Evolutionary conservation across 2,888 invertebrate genomes (phyloP).

Genomic region (Charanyca ferruginea): DNA sequence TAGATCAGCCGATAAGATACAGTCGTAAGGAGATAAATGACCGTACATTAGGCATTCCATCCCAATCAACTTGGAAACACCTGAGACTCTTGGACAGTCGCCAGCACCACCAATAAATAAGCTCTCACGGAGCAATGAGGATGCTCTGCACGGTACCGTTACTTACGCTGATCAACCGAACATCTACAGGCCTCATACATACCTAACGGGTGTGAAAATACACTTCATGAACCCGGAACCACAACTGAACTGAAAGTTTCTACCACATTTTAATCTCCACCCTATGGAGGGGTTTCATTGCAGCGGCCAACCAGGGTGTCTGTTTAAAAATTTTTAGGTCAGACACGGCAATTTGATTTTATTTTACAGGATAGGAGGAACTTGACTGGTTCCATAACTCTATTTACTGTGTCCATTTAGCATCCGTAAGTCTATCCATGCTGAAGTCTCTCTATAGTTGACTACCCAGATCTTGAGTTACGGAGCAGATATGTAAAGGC

Average conservation of each 20-base stretch:
- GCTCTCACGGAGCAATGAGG: constrained; percentile 7
- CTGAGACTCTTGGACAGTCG: constrained; percentile 47
- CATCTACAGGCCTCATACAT: constrained; percentile 1
- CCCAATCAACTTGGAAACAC: constrained; percentile 49
- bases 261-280: too few relatives aligned
- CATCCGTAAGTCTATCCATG: too few relatives aligned
- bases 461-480: background rate
- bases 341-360: too few relatives aligned
- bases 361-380: too few relatives aligned
- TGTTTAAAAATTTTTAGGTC: too few relatives aligned
- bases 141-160: constrained; percentile 13
- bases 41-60: constrained; percentile 32
- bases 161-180: constrained; percentile 6
- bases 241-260: too few relatives aligned
- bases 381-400: too few relatives aligned
- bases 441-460: background rate
- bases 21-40: constrained; percentile 29
- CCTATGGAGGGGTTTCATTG: too few relatives aligned
- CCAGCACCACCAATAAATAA: constrained; percentile 41
- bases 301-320: too few relatives aligned
- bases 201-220: background rate
- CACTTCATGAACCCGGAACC: too few relatives aligned
- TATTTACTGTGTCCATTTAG: background rate
- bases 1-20: constrained; percentile 16
- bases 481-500: background rate